These are phyloP conservation scores for Teleogryllus oceanicus DNA, from an alignment of 2,888 invertebrate genomes.

Conservation along the genomic window DNA sequence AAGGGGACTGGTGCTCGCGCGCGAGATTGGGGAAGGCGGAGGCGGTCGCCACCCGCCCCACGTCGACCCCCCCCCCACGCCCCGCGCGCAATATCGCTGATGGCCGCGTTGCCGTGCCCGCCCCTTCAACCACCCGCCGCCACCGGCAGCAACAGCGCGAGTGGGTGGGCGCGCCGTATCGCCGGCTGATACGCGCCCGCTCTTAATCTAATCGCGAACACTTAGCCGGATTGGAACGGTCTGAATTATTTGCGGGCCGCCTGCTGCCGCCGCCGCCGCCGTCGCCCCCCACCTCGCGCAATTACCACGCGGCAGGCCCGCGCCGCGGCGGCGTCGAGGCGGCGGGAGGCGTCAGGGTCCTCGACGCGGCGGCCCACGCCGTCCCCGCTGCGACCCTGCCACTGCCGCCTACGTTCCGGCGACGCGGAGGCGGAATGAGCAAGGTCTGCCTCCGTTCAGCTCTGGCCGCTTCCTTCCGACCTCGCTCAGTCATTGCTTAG, in stretches of 20 bases:
- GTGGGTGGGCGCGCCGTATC: not conserved
- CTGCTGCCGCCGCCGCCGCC: not conserved
- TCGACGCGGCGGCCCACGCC: not conserved
- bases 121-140: not conserved
- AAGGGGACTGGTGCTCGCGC: slow-evolving; percentile 18
- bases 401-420: not conserved
- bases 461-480: too few relatives aligned
- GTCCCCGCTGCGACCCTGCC: not conserved
- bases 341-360: too few relatives aligned
- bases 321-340: too few relatives aligned
- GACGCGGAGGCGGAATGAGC: too few relatives aligned
- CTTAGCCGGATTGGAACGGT: slow-evolving; percentile 37
- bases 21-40: slow-evolving; percentile 23
- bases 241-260: slow-evolving; percentile 33
- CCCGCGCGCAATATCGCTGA: slow-evolving; percentile 12
- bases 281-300: not conserved
- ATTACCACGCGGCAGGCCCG: not conserved
- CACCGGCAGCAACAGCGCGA: not conserved
- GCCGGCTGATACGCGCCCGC: slow-evolving; percentile 21
- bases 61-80: not conserved
- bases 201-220: slow-evolving; percentile 37
- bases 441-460: too few relatives aligned
- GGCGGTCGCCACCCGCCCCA: not conserved
- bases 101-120: not conserved
- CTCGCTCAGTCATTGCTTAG: too few relatives aligned